phyloP scores from a whole-genome alignment of 2,888 invertebrate species.

The Papilio gigon region DNA sequence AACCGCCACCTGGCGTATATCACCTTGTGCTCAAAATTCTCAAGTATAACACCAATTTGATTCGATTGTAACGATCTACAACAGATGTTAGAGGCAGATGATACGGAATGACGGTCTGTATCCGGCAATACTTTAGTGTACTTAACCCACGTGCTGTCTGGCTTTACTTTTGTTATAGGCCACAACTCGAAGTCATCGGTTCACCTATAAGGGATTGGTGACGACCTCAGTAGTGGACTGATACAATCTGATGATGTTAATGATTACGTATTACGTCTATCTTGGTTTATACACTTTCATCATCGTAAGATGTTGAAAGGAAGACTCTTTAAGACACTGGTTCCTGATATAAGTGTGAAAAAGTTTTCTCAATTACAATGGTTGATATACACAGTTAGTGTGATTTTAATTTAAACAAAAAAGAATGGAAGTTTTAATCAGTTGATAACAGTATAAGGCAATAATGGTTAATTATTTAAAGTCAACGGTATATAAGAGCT shows the following conservation, averaged over 20 bases:
- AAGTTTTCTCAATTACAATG: too few species aligned
- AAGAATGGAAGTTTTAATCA: not conserved
- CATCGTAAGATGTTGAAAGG: too few species aligned
- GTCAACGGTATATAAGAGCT: conserved; percentile 7
- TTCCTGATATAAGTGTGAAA: too few species aligned
- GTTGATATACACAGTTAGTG: too few species aligned
- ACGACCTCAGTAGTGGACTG: too few species aligned
- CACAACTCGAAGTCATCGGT: too few species aligned
- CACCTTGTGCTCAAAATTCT: conserved; percentile 34
- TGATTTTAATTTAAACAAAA: not conserved
- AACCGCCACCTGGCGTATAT: conserved; percentile 62
- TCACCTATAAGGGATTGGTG: too few species aligned
- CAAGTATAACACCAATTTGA: conserved; percentile 22
- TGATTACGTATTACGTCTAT: too few species aligned
- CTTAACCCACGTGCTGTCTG: not conserved
- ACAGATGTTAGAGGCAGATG: conserved; percentile 7
- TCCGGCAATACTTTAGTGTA: not conserved
- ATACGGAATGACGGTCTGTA: not conserved
- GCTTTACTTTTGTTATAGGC: not conserved
- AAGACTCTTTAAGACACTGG: too few species aligned
- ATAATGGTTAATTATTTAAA: conserved; percentile 8
- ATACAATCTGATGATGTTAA: too few species aligned
- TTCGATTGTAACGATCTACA: not conserved
- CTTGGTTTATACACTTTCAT: too few species aligned
- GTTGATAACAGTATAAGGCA: not conserved